A percentile compares a stretch with the other conserved stretches of the same genome.
phyloP scores from a whole-genome alignment of 2,888 invertebrate species.

The Capitulum mitella region DNA sequence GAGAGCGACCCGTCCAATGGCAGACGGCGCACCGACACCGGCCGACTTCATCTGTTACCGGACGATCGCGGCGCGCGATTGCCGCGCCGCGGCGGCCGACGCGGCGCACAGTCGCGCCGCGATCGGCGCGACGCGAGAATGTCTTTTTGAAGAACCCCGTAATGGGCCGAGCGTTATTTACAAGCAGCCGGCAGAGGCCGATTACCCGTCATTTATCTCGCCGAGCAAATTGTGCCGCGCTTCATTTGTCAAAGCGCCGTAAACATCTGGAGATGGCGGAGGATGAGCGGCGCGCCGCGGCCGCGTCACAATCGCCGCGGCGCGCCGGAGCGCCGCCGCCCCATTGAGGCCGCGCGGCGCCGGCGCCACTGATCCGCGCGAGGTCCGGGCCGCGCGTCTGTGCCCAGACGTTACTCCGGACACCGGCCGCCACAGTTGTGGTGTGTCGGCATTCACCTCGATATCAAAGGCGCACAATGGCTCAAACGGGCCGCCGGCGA shows the following conservation, averaged over 20 bases:
- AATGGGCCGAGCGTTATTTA: slow-evolving; percentile 15
- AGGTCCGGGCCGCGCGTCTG: background rate
- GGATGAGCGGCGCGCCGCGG: background rate
- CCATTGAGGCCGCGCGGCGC: background rate
- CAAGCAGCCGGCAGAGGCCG: background rate
- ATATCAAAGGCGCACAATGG: slow-evolving; percentile 2
- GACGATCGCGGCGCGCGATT: background rate
- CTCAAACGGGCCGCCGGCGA: slow-evolving; percentile 16
- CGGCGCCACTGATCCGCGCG: background rate
- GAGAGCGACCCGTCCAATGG: background rate
- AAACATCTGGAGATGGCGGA: slow-evolving; percentile 6
- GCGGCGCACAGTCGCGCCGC: too few relatives aligned
- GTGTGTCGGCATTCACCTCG: slow-evolving; percentile 6
- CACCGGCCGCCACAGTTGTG: slow-evolving; percentile 10
- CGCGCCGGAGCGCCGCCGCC: background rate
- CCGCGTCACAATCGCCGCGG: background rate
- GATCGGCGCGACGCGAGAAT: slow-evolving; percentile 17
- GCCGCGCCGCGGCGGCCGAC: background rate
- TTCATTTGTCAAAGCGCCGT: slow-evolving; percentile 19
- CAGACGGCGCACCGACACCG: background rate
- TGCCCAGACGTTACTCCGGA: background rate
- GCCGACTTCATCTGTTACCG: background rate
- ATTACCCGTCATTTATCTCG: background rate
- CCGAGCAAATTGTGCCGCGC: background rate
- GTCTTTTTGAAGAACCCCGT: slow-evolving; percentile 20